phyloP scores from a whole-genome alignment of 2,888 invertebrate species.

The Caenorhabditis plicata region DNA sequence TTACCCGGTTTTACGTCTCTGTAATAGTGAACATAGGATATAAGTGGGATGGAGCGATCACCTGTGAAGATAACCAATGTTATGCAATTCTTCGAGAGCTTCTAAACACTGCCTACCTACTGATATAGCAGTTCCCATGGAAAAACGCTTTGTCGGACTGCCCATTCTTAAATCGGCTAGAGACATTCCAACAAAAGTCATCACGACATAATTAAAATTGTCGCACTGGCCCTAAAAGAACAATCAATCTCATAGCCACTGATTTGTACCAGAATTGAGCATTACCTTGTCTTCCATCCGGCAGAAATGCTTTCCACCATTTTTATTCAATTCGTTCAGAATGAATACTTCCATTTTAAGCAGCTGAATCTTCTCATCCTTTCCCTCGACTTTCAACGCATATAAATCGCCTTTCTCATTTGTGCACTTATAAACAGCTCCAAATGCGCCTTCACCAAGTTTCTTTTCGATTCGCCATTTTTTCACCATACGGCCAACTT shows the following conservation, averaged over 20 bases:
- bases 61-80: conserved; percentile 53
- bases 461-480: conserved; percentile 55
- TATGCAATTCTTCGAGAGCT: conserved; percentile 60
- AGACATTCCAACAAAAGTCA: conserved; percentile 58
- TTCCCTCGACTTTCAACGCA: conserved; percentile 56
- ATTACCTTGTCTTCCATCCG: conserved; percentile 58
- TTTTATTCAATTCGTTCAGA: conserved; percentile 47
- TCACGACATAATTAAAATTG: conserved; percentile 56
- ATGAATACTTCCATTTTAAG: conserved; percentile 62
- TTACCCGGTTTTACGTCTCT: conserved; percentile 52
- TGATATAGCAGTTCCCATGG: conserved; percentile 58
- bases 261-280: not conserved
- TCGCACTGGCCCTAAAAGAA: conserved; percentile 27
- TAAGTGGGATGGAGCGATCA: conserved; percentile 11
- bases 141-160: conserved; percentile 32
- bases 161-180: conserved; percentile 37
- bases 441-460: conserved; percentile 57
- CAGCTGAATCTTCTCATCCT: conserved; percentile 52
- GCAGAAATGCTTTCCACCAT: conserved; percentile 55
- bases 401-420: conserved; percentile 48
- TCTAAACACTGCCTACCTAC: conserved; percentile 52
- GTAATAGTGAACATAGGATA: not conserved
- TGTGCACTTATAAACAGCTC: conserved; percentile 55
- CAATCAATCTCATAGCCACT: no score
- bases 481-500: conserved; percentile 49